Base-by-base conservation (phyloP, 1,140 invertebrate genomes). In the Nebria ingens region DNA sequence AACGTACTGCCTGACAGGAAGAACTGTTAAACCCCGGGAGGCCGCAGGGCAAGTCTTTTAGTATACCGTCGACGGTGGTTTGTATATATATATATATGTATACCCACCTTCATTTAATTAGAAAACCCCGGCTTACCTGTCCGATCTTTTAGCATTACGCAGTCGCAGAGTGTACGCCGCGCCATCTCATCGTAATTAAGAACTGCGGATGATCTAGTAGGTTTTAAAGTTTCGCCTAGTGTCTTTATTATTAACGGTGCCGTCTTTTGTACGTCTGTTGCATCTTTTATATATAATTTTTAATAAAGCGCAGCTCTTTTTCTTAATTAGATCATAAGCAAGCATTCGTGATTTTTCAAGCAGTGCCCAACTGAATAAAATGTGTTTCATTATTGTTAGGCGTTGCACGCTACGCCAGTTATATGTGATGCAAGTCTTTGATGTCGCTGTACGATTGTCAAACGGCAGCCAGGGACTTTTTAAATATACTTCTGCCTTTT, bases 401-500 rank as follows among this genome's bases (percentile, higher is more conserved):
- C 6, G 25, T 34, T n/a, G 6, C n/a, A 34, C 25, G 25, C 25
- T 34, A n/a, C n/a, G n/a, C n/a, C n/a, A n/a, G n/a, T n/a, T n/a
- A n/a, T n/a, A n/a, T 34, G 6, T 34, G 25, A 6, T 34, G n/a
- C 25, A n/a, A 34, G 25, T 20, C 17, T 51, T 51, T 51, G 50
- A 51, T 51, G 9, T 51, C 11, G 25, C 40, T 12, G 40, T 17
- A 45, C 15, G 17, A 45, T 45, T 45, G 15, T 45, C 40, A 45
- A 34, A 34, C 25, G 25, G 6, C 6, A 45, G 40, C 3, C 40
- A 17, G 6, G 9, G 9, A 21, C 50, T 51, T 51, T 49, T 51
- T 51, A 51, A 51, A 51, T 51, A 51, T 51, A 51, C 50, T 22
- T 51, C 11, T 51, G 19, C 21, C 21, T 15, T 51, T 51, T 20